Conservation (phyloP, 1,140 invertebrate species). For the Pollicipes pollicipes region DNA sequence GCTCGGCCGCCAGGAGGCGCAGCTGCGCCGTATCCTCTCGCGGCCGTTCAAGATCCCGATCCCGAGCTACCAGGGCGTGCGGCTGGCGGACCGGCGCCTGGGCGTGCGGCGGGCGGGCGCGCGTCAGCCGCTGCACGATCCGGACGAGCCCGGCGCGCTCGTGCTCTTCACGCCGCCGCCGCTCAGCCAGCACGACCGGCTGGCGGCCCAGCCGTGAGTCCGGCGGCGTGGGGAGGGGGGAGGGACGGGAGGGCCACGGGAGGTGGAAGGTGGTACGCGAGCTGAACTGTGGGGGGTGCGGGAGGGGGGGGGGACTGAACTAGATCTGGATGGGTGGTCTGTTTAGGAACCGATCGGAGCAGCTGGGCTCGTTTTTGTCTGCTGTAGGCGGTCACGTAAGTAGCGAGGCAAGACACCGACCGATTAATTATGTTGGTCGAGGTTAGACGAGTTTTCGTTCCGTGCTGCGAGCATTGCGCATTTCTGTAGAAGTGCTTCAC, state of each 20-base stretch:
- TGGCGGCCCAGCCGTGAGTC: conserved; percentile 42
- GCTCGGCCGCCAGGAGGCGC: conserved; percentile 37
- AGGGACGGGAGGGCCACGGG: background rate
- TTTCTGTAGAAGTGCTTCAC: no score
- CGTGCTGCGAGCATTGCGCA: no score
- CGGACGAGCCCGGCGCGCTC: conserved; percentile 78
- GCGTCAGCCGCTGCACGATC: conserved; percentile 71
- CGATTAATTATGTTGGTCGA: no score
- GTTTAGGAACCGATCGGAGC: no score
- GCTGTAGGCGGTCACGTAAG: no score
- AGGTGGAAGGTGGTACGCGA: background rate
- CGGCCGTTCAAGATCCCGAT: conserved; percentile 90
- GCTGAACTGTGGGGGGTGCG: conserved; percentile 9
- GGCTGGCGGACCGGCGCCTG: conserved; percentile 41
- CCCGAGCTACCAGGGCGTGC: conserved; percentile 54
- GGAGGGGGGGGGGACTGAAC: conserved; percentile 11
- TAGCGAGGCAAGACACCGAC: no score
- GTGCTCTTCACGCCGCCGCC: conserved; percentile 73
- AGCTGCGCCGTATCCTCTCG: conserved; percentile 63
- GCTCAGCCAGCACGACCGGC: conserved; percentile 59
- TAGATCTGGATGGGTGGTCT: no score
- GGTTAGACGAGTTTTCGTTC: no score
- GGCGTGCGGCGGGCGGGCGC: conserved; percentile 50
- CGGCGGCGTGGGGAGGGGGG: background rate
- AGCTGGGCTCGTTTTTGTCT: no score